phyloP scores from a whole-genome alignment of 2,888 invertebrate species.

The Melieria omissa region DNA sequence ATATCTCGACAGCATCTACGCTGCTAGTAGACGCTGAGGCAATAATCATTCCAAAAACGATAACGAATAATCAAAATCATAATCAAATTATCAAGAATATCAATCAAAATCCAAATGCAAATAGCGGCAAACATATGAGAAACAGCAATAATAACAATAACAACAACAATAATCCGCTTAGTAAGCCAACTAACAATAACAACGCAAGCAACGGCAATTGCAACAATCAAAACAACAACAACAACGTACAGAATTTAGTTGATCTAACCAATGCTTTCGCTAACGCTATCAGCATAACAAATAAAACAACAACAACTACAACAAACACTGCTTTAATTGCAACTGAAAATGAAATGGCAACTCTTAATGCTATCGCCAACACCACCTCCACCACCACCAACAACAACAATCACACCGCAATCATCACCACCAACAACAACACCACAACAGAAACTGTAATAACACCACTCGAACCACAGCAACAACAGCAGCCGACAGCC shows the following conservation, averaged over 20 bases:
- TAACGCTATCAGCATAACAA: conserved; percentile 42
- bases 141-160: conserved; percentile 40
- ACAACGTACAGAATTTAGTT: conserved; percentile 32
- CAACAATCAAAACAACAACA: conserved; percentile 43
- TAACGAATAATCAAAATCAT: conserved; percentile 36
- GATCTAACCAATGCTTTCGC: conserved; percentile 44
- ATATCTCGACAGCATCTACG: conserved; percentile 58
- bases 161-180: conserved; percentile 41
- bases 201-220: conserved; percentile 34
- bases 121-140: conserved; percentile 24
- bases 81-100: conserved; percentile 44
- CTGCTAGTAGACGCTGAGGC: conserved; percentile 55
- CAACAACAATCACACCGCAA: not conserved
- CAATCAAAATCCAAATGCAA: conserved; percentile 33
- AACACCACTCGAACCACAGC: not conserved
- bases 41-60: conserved; percentile 53
- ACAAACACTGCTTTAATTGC: conserved; percentile 7
- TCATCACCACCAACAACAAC: not conserved
- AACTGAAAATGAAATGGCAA: conserved; percentile 5
- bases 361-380: not conserved
- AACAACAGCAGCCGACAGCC: not conserved
- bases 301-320: conserved; percentile 32
- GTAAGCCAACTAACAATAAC: conserved; percentile 44
- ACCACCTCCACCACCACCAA: not conserved
- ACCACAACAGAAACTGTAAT: not conserved